These are phyloP conservation scores for Atrina japonica DNA, from an alignment of 2,888 invertebrate species.

Conservation along the genomic window DNA sequence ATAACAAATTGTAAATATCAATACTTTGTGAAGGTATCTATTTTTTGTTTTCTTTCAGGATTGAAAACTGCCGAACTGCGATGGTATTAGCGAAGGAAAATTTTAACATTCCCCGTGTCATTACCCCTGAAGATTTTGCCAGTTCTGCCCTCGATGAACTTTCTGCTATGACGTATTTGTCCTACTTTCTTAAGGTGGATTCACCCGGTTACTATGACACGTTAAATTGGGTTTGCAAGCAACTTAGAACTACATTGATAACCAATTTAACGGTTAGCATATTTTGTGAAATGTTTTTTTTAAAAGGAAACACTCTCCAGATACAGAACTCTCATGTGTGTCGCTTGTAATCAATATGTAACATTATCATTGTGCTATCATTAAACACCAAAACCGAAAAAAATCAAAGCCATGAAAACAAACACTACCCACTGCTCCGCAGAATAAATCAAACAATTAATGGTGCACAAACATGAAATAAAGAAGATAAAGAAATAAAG, in stretches of 20 bases:
- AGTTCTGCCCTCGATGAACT: conserved; percentile 97
- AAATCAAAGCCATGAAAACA: too few species aligned
- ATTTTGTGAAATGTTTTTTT: too few species aligned
- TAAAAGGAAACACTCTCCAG: too few species aligned
- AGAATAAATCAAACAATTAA: too few species aligned
- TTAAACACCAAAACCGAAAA: too few species aligned
- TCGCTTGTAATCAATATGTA: too few species aligned
- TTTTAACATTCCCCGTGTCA: conserved; percentile 94
- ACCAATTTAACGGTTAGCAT: conserved; percentile 92
- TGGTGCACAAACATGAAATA: too few species aligned
- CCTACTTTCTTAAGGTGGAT: conserved; percentile 98
- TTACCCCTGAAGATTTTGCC: conserved; percentile 97
- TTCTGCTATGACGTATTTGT: conserved; percentile 98
- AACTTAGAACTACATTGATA: conserved; percentile 88
- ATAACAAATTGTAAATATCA: neutral
- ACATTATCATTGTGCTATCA: too few species aligned
- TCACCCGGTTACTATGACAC: conserved; percentile 95
- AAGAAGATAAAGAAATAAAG: too few species aligned
- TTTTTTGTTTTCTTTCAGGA: conserved; percentile 82
- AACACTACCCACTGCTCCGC: too few species aligned
- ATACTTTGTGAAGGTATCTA: neutral
- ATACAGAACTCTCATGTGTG: too few species aligned
- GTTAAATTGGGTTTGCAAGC: conserved; percentile 91
- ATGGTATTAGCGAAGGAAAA: conserved; percentile 96
- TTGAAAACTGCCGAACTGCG: conserved; percentile 96